Evolutionary conservation across 2,888 invertebrate species (phyloP), one percentile per base, ranked within the genome.

Genomic region (Drosophila bunnanda): DNA sequence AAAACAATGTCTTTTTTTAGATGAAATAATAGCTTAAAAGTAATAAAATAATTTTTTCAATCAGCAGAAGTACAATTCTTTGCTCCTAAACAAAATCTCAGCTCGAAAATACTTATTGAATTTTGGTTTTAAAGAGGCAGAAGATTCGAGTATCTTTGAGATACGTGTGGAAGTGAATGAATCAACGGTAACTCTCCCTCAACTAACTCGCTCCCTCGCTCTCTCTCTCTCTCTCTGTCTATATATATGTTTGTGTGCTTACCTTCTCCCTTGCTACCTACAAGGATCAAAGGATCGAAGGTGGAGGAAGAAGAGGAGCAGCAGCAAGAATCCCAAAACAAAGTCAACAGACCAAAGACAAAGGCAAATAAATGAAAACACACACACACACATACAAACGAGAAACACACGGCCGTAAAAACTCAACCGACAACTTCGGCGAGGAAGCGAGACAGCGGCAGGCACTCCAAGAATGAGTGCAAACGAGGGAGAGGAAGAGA

Each of bases 351-450:
- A 44, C 75, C 75, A 65, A 54, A 57, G 57, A 75, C 75, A 70
- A 81, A 82, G 75, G 59, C 86, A 82, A 78, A 84, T 73, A 82
- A 74, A 80, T 74, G 71, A 74, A 80, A 78, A 80, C 54, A 82
- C 84, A 79, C 70, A 85, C 46, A 17, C 46, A 46, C 28, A 46
- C n/a, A 28, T 4, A 32, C 1, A 32, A 17, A 9, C 17, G 48
- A 82, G 56, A 41, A 71, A 68, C 70, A 69, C 39, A 68, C 34
- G 41, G 71, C 75, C 59, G 77, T 76, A 83, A 88, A 83, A 83
- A 83, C 89, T 82, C 71, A 88, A 80, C 83, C 89, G 75, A 83
- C 83, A 70, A 88, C 89, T 83, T 88, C 82, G 78, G 54, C 50
- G 56, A 41, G 50, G 32, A 34, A 50, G 32, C 50, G 50, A 50